Evolutionary conservation across 2,797 vertebrate genomes (phyloP).

Genomic region (Acanthiza pusilla): DNA sequence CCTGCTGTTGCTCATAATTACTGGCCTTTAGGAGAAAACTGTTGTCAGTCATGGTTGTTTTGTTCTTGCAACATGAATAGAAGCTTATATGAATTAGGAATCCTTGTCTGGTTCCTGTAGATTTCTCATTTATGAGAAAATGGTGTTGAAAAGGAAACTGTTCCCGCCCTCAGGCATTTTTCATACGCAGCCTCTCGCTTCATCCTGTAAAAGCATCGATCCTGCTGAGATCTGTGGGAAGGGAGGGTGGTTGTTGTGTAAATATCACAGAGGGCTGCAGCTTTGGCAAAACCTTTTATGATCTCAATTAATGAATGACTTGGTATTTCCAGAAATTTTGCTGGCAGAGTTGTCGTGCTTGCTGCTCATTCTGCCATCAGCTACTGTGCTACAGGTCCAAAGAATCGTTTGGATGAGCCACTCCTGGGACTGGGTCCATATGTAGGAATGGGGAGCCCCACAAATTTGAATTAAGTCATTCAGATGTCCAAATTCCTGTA

Average conservation of each 20-base stretch:
- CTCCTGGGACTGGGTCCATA: background rate
- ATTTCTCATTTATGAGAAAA: background rate
- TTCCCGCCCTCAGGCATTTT: background rate
- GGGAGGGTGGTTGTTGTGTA: background rate
- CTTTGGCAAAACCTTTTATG: background rate
- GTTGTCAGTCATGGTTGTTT: background rate
- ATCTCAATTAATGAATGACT: background rate
- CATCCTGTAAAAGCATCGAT: background rate
- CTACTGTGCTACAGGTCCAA: background rate
- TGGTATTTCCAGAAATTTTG: background rate
- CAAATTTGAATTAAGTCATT: background rate
- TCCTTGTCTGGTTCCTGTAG: background rate
- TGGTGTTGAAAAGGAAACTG: slow-evolving; percentile 7
- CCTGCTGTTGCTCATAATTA: slow-evolving; percentile 4
- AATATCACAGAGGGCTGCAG: background rate
- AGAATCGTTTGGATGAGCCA: background rate
- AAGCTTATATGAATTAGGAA: background rate
- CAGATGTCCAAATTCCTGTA: background rate
- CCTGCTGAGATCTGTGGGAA: background rate
- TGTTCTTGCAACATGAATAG: background rate
- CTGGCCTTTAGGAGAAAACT: background rate
- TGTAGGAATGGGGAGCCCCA: background rate
- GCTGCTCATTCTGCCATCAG: background rate
- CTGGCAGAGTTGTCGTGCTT: background rate
- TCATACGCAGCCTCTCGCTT: background rate